phyloP scores from a whole-genome alignment of 2,113 vertebrate genomes.

The Myodes glareolus region DNA sequence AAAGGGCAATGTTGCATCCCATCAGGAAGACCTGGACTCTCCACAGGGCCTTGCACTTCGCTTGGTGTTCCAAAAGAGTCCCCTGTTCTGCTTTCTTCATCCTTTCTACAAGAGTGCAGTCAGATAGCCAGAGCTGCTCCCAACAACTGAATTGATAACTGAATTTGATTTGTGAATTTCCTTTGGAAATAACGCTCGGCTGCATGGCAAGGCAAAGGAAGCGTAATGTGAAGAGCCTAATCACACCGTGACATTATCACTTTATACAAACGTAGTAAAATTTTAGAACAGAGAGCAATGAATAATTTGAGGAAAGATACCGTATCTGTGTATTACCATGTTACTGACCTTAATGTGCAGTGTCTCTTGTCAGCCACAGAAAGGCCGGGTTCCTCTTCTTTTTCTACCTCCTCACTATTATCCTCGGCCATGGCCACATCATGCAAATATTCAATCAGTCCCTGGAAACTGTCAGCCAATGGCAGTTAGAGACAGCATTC shows the following conservation, averaged over 20 bases:
- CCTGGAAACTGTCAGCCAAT: slow-evolving; percentile 71
- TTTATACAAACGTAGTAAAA: slow-evolving; percentile 71
- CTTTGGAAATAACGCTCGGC: slow-evolving; percentile 65
- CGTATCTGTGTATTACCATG: slow-evolving; percentile 27
- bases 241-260: slow-evolving; percentile 37
- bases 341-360: slow-evolving; percentile 47
- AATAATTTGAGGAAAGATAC: slow-evolving; percentile 65
- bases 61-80: slow-evolving; percentile 19
- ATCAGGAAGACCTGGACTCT: slow-evolving; percentile 7
- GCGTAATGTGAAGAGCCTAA: slow-evolving; percentile 70
- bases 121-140: not conserved
- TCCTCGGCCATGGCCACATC: slow-evolving; percentile 61
- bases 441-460: slow-evolving; percentile 80
- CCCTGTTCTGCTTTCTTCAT: slow-evolving; percentile 21
- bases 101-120: slow-evolving; percentile 22
- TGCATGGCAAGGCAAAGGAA: slow-evolving; percentile 42
- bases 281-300: slow-evolving; percentile 71
- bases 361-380: slow-evolving; percentile 55
- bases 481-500: slow-evolving; percentile 71
- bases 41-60: not conserved
- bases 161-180: slow-evolving; percentile 68
- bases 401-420: slow-evolving; percentile 67
- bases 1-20: not conserved
- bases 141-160: slow-evolving; percentile 35
- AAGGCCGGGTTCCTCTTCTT: slow-evolving; percentile 59